Base-by-base conservation (phyloP, 2,888 invertebrate species). In the Epinotia nisella region DNA sequence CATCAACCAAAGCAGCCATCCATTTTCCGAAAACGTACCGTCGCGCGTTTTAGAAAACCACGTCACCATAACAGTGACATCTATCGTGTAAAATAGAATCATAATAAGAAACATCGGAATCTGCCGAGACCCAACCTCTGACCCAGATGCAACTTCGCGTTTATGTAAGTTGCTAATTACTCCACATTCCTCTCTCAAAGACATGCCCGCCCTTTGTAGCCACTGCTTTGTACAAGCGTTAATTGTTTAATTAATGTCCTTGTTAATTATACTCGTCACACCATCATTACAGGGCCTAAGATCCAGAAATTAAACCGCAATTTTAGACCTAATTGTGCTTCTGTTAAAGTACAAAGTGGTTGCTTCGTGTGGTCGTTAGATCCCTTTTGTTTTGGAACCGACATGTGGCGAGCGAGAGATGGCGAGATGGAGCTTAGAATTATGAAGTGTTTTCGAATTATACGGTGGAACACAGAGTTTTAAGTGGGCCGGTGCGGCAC, bases 151-250 rank as follows among this genome's bases (percentile, higher is more conserved):
- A 65, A 41, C 51, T 51, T 41, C 80, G 81, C 80, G 81, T 82
- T 85, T 85, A 84, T 82, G 85, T 85, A 87, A 90, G 83, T 88
- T 89, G 87, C 87, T 91, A 91, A 92, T 91, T 91, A 91, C 89
- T 88, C 87, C 86, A 90, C 90, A 91, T 87, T 87, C 88, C 84
- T 75, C 70, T 78, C 80, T 85, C 86, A 89, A 87, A 90, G 88
- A 86, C 86, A 81, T 77, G 75, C 79, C 81, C 78, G 78, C 80
- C 81, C 84, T 85, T 87, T 87, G 84, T 83, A 75, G 74, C 75
- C 69, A 75, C 75, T 62, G 49, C 70, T 70, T 70, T 65, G 70
- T 58, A 64, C 24, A 35, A 17, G 49, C 49, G 61, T 35, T 73
- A 73, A 73, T 73, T 73, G 69, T 73, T 71, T 70, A 70, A 70